These are phyloP conservation scores for Actenoides hombroni DNA, from an alignment of 2,113 vertebrate species.

Conservation along the genomic window DNA sequence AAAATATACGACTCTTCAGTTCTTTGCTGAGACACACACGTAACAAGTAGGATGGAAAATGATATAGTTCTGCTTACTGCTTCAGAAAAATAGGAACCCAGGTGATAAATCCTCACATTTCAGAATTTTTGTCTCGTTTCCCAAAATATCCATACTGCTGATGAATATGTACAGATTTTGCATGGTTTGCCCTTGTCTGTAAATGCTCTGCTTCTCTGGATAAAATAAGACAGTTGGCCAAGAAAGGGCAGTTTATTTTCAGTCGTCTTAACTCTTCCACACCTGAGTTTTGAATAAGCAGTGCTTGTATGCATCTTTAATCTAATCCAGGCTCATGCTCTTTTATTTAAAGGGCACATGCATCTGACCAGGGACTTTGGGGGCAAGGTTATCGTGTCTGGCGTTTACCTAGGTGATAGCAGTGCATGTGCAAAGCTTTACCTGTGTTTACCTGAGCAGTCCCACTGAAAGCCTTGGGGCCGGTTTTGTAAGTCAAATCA, in stretches of 20 bases:
- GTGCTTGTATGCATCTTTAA: background rate
- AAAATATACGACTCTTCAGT: background rate
- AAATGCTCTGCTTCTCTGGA: background rate
- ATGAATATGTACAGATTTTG: background rate
- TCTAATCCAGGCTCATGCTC: background rate
- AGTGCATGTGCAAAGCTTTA: background rate
- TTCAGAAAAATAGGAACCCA: background rate
- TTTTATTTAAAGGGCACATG: background rate
- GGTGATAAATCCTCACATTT: background rate
- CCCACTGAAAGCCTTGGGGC: background rate
- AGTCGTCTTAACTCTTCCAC: background rate
- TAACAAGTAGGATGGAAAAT: background rate
- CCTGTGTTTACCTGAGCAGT: background rate
- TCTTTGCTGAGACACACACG: background rate
- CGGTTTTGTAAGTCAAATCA: background rate
- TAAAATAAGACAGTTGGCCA: background rate
- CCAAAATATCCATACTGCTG: background rate
- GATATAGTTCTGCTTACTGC: background rate
- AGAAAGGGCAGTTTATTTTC: background rate
- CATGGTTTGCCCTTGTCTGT: background rate
- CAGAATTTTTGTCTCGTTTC: background rate
- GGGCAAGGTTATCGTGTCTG: background rate
- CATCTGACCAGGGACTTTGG: background rate
- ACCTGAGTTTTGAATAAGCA: background rate
- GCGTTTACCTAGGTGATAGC: background rate